Conservation (phyloP, 2,888 invertebrate species). For the Stegana nigrithorax region DNA sequence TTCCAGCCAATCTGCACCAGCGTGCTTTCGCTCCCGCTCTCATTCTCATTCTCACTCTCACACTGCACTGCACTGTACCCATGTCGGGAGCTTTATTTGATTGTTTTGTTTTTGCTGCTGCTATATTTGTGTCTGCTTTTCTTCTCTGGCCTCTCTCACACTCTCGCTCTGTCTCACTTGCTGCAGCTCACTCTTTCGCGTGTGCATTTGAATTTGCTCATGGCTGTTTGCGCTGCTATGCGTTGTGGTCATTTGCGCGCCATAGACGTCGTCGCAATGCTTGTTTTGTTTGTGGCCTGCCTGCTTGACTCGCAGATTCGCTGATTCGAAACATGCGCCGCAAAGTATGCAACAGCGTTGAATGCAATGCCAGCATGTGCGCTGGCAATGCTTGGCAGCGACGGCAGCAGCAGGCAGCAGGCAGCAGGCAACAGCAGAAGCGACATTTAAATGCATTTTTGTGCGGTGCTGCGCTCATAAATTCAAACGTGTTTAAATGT, state of each 20-base stretch:
- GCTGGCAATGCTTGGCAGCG: too few species aligned
- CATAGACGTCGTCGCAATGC: slow-evolving; percentile 17
- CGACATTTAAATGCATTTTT: slow-evolving; percentile 56
- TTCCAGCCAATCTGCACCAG: too few species aligned
- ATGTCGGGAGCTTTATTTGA: too few species aligned
- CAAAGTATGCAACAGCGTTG: slow-evolving; percentile 28
- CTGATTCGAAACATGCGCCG: slow-evolving; percentile 12
- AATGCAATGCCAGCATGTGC: background rate
- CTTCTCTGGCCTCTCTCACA: background rate
- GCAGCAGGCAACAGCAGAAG: slow-evolving; percentile 31
- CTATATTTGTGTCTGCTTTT: slow-evolving; percentile 26
- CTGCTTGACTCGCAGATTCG: slow-evolving; percentile 11
- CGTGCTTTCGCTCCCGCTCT: background rate
- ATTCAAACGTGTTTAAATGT: slow-evolving; percentile 50
- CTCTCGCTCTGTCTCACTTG: background rate
- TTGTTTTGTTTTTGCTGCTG: slow-evolving; percentile 2
- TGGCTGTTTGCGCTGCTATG: slow-evolving; percentile 32
- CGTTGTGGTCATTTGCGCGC: slow-evolving; percentile 49
- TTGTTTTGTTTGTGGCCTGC: slow-evolving; percentile 15
- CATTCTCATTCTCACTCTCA: too few species aligned
- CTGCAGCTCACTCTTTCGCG: too few species aligned
- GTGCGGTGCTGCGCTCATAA: slow-evolving; percentile 50
- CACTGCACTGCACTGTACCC: too few species aligned
- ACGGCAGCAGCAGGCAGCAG: background rate
- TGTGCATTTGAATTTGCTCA: slow-evolving; percentile 18